These are phyloP conservation scores for Melanaphis sacchari DNA, from an alignment of 1,140 invertebrate genomes.

Conservation along the genomic window DNA sequence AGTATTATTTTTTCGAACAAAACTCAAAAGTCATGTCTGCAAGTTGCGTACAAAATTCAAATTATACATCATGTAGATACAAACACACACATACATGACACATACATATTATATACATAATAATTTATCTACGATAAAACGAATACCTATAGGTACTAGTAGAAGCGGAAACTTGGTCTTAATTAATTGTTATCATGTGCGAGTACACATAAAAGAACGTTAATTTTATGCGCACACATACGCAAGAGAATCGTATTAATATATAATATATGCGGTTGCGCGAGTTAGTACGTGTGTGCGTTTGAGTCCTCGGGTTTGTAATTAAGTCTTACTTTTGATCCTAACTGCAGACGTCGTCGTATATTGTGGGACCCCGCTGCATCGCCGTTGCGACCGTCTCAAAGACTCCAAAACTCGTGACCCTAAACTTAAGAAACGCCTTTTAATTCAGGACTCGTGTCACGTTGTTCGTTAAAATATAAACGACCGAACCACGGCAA, in stretches of 20 bases:
- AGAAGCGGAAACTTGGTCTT: background rate
- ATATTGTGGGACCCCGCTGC: background rate
- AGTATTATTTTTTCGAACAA: background rate
- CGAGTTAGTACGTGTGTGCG: no score
- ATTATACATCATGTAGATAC: background rate
- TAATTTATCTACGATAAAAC: background rate
- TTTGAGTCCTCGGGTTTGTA: background rate
- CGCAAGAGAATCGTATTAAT: background rate
- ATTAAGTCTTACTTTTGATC: constrained; percentile 22
- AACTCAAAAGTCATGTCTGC: background rate
- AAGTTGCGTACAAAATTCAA: background rate
- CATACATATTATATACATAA: background rate
- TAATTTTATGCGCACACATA: background rate
- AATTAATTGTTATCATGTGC: background rate
- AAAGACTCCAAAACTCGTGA: background rate
- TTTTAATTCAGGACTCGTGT: background rate
- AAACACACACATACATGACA: no score
- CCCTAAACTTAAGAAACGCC: background rate
- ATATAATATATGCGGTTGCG: background rate
- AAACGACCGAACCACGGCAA: background rate
- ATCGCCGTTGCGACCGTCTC: background rate
- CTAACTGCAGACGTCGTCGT: background rate
- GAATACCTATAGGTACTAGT: background rate
- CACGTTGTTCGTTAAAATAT: background rate
- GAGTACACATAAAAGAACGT: background rate